These are phyloP conservation scores for Anser cygnoides DNA, from an alignment of 2,113 vertebrate genomes.

Conservation along the genomic window DNA sequence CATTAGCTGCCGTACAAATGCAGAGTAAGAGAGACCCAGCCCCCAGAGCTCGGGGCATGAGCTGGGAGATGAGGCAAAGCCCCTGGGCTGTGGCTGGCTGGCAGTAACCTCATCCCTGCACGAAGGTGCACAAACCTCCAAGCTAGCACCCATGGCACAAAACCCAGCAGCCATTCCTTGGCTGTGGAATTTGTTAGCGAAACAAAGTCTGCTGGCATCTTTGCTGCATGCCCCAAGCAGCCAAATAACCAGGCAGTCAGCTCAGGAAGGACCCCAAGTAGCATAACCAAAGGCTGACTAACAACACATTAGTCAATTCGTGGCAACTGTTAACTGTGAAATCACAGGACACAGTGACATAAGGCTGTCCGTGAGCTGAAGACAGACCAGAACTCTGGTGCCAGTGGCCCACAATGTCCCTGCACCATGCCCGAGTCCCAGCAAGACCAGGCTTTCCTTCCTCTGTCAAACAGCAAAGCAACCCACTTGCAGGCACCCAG, in stretches of 20 bases:
- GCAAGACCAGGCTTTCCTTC: background rate
- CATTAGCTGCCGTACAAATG: accelerated
- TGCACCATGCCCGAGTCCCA: background rate
- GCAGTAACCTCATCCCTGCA: background rate
- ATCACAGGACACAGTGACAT: background rate
- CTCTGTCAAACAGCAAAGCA: background rate
- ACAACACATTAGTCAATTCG: background rate
- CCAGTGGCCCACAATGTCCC: background rate
- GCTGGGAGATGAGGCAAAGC: background rate
- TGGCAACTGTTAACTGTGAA: background rate
- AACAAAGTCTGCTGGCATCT: background rate
- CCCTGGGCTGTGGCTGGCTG: background rate
- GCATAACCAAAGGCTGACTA: background rate
- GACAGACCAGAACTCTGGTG: background rate
- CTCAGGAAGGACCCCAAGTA: background rate
- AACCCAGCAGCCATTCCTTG: background rate
- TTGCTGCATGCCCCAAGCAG: background rate
- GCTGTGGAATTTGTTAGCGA: background rate
- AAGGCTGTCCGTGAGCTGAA: accelerated
- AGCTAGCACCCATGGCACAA: background rate
- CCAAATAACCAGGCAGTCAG: background rate
- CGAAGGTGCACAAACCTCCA: background rate
- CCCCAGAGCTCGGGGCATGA: accelerated
- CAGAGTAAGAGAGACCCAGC: background rate
- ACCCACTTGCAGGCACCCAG: no score